Evolutionary conservation across 53 echinoderm and acorn worm genomes (phyloP).

Genomic region (Luidia sarsii): DNA sequence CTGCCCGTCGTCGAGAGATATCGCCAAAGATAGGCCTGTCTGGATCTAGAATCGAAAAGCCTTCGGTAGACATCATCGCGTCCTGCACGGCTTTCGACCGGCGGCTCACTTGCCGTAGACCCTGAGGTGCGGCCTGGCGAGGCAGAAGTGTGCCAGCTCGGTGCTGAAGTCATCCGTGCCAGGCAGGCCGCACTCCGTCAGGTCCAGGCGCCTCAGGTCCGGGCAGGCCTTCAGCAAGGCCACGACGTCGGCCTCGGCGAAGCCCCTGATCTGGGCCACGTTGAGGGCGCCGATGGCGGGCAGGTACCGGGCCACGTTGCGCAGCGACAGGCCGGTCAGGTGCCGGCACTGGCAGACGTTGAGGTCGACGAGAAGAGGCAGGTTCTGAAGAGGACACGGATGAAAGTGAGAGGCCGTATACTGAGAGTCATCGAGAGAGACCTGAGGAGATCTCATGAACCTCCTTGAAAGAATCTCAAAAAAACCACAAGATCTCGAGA

Average conservation of each 20-base stretch:
- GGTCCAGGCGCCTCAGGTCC: constrained; percentile 46
- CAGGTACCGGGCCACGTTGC: constrained; percentile 61
- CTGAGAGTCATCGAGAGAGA: not conserved
- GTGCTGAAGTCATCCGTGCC: constrained; percentile 60
- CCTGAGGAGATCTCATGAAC: no score
- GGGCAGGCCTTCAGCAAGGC: constrained; percentile 52
- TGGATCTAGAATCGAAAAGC: no score
- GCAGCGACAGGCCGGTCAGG: constrained; percentile 55
- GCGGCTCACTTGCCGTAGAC: no score
- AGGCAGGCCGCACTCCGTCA: constrained; percentile 47
- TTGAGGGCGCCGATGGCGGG: constrained; percentile 50
- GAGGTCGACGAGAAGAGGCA: constrained; percentile 58
- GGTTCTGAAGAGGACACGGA: constrained; percentile 43
- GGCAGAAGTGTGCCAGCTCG: constrained; percentile 35
- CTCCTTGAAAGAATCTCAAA: no score
- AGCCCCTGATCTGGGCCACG: constrained; percentile 45
- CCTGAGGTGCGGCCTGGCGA: constrained; percentile 43
- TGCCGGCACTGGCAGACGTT: constrained; percentile 67
- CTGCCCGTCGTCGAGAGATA: no score
- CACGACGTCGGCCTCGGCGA: constrained; percentile 53
- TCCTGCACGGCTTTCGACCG: no score
- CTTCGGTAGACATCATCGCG: no score
- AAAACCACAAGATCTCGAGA: no score
- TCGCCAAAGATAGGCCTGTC: no score
- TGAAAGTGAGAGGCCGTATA: no score